These are phyloP conservation scores for Cichladusa arquata DNA, from an alignment of 2,113 vertebrate genomes.

Conservation along the genomic window DNA sequence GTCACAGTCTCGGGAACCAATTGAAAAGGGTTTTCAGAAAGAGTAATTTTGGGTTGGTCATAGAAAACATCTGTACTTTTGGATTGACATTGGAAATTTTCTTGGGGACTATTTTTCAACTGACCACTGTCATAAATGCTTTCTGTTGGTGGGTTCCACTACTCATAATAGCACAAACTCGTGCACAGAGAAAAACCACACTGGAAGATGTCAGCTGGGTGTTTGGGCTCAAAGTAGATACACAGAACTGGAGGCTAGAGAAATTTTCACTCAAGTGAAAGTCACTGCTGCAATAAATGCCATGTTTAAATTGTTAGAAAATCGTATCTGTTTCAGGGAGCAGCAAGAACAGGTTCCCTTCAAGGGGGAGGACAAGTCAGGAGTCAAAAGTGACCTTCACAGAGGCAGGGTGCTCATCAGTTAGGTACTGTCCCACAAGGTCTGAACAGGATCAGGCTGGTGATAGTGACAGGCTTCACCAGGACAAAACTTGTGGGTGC, in stretches of 20 bases:
- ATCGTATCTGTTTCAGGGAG: neutral
- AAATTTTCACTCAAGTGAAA: neutral
- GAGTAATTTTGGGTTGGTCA: neutral
- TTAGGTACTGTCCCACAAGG: neutral
- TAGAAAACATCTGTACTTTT: neutral
- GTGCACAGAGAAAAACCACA: neutral
- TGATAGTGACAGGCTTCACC: neutral
- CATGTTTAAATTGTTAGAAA: neutral
- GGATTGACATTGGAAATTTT: neutral
- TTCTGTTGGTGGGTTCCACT: neutral
- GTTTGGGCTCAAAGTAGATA: neutral
- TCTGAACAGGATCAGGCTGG: neutral
- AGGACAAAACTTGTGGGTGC: neutral
- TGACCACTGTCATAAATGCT: neutral
- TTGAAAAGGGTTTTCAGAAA: neutral
- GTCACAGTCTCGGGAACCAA: neutral
- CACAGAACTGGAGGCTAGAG: neutral
- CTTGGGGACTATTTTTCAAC: neutral
- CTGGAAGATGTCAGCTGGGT: neutral
- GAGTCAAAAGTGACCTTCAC: neutral
- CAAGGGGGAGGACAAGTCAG: neutral
- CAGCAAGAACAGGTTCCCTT: accelerated
- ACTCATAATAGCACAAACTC: neutral
- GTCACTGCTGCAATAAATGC: neutral
- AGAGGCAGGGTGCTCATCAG: neutral